Conservation (phyloP, 2,797 vertebrate genomes). For the Ctenochaetus hawaiiensis region DNA sequence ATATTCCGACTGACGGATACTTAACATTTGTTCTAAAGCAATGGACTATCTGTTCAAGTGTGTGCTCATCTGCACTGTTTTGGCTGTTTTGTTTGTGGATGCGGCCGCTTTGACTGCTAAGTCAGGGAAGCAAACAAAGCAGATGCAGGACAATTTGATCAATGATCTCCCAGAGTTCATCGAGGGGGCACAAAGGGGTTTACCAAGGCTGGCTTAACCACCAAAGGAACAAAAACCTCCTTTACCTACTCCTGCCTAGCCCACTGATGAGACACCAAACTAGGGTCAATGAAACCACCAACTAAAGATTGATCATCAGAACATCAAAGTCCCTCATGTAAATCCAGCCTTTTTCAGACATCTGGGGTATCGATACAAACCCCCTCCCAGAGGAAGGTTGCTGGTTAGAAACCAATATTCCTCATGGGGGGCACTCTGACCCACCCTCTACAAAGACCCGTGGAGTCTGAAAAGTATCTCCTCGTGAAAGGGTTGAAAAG, state of each 20-base stretch:
- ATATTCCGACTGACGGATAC: constrained; percentile 51
- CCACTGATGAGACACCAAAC: constrained; percentile 85
- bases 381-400: constrained; percentile 79
- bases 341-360: constrained; percentile 86
- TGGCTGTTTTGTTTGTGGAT: constrained; percentile 79
- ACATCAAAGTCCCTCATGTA: constrained; percentile 87
- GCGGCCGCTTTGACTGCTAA: constrained; percentile 76
- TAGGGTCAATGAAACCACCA: constrained; percentile 87
- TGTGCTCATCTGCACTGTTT: constrained; percentile 60
- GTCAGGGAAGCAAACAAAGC: constrained; percentile 84
- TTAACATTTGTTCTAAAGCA: constrained; percentile 53
- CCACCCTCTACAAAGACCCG: constrained; percentile 77
- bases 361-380: constrained; percentile 86
- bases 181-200: constrained; percentile 80
- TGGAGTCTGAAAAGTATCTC: constrained; percentile 78
- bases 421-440: constrained; percentile 80
- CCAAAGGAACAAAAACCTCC: constrained; percentile 85
- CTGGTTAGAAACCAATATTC: constrained; percentile 84
- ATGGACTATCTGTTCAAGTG: constrained; percentile 48
- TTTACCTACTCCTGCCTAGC: constrained; percentile 82
- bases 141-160: constrained; percentile 83
- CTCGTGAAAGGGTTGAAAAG: constrained; percentile 80
- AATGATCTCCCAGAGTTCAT: constrained; percentile 86
- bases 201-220: constrained; percentile 87
- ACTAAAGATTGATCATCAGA: constrained; percentile 86